Base-by-base conservation (phyloP, 2,797 vertebrate species). In the Huso huso region DNA sequence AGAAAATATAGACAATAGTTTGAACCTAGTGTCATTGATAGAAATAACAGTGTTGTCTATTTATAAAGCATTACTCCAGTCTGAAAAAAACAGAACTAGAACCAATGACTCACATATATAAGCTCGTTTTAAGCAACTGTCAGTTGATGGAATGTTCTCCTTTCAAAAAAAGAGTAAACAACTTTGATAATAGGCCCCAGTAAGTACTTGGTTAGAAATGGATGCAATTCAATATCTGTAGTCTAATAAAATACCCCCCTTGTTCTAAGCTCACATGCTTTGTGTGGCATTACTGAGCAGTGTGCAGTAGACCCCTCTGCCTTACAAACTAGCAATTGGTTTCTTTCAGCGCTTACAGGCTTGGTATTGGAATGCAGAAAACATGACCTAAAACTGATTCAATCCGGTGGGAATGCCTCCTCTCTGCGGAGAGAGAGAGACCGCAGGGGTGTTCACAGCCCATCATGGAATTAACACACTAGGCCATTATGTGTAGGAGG, bases 401-500 rank as follows among this genome's bases (percentile, higher is more conserved):
- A 67, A 68, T 49, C 61, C 74, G 69, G 67, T 77, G 73, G 76
- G 78, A 82, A 82, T 74, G 72, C 66, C 62, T 81, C 52, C 74
- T 65, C 69, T 60, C 58, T 0, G 8, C 13, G 61, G 62, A 62
- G 58, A 6, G 50, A 73, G 74, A 77, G 74, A 70, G 63, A 70
- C 68, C n/a, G 15, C 71, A 72, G 77, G 76, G 72, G 82, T 79
- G 75, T 77, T 78, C 78, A 65, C 72, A 74, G 75, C 78, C 77
- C 80, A 78, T 80, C 73, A 4, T 68, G 76, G 80, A 72, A 73
- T 69, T 72, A 74, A 85, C 77, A 90, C 87, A 89, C 86, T 83
- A 81, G 79, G 67, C 73, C 88, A 87, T 90, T 89, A 87, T 90
- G 81, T 79, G 80, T 71, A 78, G 79, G 87, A 79, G 81, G 81